Conservation (phyloP, 1,140 invertebrate species). For the Drosophila ironensis region DNA sequence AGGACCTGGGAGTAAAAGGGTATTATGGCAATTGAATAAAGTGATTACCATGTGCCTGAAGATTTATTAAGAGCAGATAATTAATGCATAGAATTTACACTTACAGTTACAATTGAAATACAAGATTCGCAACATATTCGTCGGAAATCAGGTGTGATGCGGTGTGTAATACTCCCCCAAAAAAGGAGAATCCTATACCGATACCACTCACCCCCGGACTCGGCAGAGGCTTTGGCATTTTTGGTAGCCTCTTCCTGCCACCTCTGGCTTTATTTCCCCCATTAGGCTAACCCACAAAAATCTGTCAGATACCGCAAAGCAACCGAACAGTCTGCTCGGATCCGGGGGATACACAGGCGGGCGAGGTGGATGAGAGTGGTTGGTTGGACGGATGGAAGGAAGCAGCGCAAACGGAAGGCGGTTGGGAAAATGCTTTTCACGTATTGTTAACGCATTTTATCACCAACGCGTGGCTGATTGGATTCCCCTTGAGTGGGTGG, state of each 20-base stretch:
- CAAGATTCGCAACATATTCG: conserved; percentile 21
- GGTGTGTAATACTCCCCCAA: conserved; percentile 40
- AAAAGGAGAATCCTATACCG: conserved; percentile 10
- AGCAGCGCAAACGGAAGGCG: conserved; percentile 42
- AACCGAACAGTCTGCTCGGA: conserved; percentile 34
- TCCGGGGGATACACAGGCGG: background rate
- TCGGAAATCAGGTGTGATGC: conserved; percentile 42
- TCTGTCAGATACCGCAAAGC: conserved; percentile 74
- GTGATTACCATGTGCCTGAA: conserved; percentile 5
- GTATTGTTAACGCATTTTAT: conserved; percentile 80
- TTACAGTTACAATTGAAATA: conserved; percentile 3
- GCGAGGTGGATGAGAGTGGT: background rate
- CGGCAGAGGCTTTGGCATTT: conserved; percentile 34
- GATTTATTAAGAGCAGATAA: too few relatives aligned
- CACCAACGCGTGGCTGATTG: conserved; percentile 78
- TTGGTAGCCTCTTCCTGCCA: conserved; percentile 17
- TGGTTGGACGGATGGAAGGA: background rate
- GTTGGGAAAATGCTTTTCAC: conserved; percentile 74
- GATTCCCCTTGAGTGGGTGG: conserved; percentile 45
- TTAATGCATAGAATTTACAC: too few relatives aligned
- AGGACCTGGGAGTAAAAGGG: background rate
- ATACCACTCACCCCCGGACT: background rate
- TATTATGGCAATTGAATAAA: too few relatives aligned
- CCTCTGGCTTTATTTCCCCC: conserved; percentile 3
- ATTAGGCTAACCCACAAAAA: conserved; percentile 66